Evolutionary conservation across 1,140 invertebrate genomes (phyloP).

Genomic region (Scaptodrosophila lebanonensis): DNA sequence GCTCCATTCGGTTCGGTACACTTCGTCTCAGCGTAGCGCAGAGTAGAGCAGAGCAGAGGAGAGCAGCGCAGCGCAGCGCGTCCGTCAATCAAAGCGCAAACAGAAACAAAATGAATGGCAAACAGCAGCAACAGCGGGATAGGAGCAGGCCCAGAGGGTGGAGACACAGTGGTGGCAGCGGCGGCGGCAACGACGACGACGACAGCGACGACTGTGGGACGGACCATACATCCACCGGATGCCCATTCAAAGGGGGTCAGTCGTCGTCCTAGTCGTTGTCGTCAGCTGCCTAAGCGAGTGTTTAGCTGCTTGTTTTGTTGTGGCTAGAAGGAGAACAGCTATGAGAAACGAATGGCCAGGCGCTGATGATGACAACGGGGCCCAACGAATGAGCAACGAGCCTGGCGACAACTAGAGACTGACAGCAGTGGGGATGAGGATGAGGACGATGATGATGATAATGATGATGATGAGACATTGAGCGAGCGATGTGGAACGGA

Average conservation of each 20-base stretch:
- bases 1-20: background rate
- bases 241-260: slow-evolving; percentile 69
- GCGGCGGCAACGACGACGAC: slow-evolving; percentile 11
- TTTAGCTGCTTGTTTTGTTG: slow-evolving; percentile 72
- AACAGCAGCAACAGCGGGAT: slow-evolving; percentile 52
- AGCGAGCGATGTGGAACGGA: slow-evolving; percentile 71
- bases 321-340: slow-evolving; percentile 24
- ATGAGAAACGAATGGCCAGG: slow-evolving; percentile 3
- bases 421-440: slow-evolving; percentile 26
- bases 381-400: slow-evolving; percentile 59
- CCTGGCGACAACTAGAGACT: slow-evolving; percentile 48
- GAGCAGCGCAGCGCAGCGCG: slow-evolving; percentile 41
- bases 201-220: slow-evolving; percentile 11
- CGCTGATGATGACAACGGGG: slow-evolving; percentile 29
- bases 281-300: slow-evolving; percentile 60
- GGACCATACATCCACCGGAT: slow-evolving; percentile 41
- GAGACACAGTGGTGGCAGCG: background rate
- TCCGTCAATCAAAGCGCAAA: slow-evolving; percentile 75
- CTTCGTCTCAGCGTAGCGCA: background rate
- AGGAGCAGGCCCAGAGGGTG: slow-evolving; percentile 14
- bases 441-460: slow-evolving; percentile 3
- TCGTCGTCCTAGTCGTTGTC: too few relatives aligned
- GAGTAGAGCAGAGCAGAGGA: slow-evolving; percentile 3
- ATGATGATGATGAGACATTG: slow-evolving; percentile 62
- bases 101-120: slow-evolving; percentile 75